Conservation (phyloP, 2,888 invertebrate species). For the Craniophora ligustri region DNA sequence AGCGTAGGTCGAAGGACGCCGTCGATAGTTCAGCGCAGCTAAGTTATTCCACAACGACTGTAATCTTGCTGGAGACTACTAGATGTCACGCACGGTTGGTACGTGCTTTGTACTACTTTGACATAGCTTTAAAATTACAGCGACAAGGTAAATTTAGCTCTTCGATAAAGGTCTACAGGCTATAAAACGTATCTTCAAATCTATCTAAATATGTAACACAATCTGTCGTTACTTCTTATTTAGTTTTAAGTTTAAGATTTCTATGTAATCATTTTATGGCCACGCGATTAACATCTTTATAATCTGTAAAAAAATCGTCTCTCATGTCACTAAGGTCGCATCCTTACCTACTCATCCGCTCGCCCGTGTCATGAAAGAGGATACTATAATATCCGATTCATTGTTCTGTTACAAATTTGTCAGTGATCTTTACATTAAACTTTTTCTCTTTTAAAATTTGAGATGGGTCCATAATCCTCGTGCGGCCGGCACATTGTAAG, state of each 20-base stretch:
- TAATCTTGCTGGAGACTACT: slow-evolving; percentile 74
- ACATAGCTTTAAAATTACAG: slow-evolving; percentile 45
- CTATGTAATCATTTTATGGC: slow-evolving; percentile 2
- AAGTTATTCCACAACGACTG: slow-evolving; percentile 66
- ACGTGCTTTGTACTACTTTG: slow-evolving; percentile 61
- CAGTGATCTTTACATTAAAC: slow-evolving; percentile 88
- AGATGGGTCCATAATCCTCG: slow-evolving; percentile 84
- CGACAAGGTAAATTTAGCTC: slow-evolving; percentile 43
- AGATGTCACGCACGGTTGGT: slow-evolving; percentile 75
- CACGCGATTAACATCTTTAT: slow-evolving; percentile 2
- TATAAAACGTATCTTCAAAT: slow-evolving; percentile 42
- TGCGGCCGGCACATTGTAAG: slow-evolving; percentile 76
- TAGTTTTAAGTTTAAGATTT: slow-evolving; percentile 10
- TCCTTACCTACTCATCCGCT: slow-evolving; percentile 79
- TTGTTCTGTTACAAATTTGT: slow-evolving; percentile 89
- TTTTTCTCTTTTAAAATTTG: slow-evolving; percentile 85
- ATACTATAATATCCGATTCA: slow-evolving; percentile 88
- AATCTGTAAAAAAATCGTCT: slow-evolving; percentile 16
- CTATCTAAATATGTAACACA: slow-evolving; percentile 27
- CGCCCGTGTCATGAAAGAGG: slow-evolving; percentile 85
- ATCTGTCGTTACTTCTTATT: slow-evolving; percentile 7
- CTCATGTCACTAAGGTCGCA: slow-evolving; percentile 62
- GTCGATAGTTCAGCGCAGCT: slow-evolving; percentile 68
- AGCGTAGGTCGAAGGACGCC: slow-evolving; percentile 64
- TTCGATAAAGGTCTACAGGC: slow-evolving; percentile 43